Evolutionary conservation across 1,140 invertebrate species (phyloP).

Genomic region (Helicoverpa zea): DNA sequence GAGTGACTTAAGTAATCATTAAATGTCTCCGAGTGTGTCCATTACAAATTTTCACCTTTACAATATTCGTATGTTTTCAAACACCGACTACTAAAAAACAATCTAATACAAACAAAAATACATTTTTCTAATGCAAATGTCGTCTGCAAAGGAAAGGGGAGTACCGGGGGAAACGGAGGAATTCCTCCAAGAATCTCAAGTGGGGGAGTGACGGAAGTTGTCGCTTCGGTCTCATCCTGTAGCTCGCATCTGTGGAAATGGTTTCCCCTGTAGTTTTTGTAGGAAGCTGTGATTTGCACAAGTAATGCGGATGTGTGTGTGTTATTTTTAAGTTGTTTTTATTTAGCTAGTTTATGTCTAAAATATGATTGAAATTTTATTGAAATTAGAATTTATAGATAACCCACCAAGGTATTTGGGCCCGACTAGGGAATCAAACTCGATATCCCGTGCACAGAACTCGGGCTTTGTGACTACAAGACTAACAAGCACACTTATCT

Average conservation of each 20-base stretch:
- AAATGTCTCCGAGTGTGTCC: too few species aligned
- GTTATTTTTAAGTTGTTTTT: background rate
- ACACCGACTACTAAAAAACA: background rate
- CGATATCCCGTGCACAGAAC: too few species aligned
- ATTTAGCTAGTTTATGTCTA: background rate
- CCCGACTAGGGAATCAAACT: too few species aligned
- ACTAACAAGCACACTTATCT: too few species aligned
- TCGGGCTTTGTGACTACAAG: too few species aligned
- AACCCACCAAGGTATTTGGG: too few species aligned
- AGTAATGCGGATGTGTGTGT: constrained; percentile 2
- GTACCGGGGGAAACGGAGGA: background rate
- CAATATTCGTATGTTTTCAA: too few species aligned
- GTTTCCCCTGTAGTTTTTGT: constrained; percentile 44
- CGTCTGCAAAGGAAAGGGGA: constrained; percentile 17
- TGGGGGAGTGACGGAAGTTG: constrained; percentile 42
- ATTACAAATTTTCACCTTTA: too few species aligned
- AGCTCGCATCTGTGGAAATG: constrained; percentile 39
- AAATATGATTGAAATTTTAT: too few species aligned
- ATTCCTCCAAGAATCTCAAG: constrained; percentile 32
- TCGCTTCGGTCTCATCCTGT: constrained; percentile 39
- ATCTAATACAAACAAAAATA: background rate
- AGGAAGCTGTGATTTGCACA: constrained; percentile 33
- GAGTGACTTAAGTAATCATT: too few species aligned
- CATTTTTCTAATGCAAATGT: constrained; percentile 42
- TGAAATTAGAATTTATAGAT: too few species aligned